Evolutionary conservation across 2,113 vertebrate genomes (phyloP).

Genomic region (Eolophus roseicapilla): DNA sequence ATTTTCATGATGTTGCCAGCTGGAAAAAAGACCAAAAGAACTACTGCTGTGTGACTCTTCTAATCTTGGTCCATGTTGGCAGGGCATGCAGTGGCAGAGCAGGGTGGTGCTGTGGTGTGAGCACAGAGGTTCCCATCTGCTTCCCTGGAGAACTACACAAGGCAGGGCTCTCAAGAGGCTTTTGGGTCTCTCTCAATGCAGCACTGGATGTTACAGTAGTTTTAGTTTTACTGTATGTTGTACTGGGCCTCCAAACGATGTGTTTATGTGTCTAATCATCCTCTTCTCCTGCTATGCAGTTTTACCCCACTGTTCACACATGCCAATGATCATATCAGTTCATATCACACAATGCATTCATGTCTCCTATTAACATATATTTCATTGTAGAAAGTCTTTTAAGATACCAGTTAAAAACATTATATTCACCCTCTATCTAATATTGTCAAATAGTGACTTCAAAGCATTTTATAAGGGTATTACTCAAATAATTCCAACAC

Average conservation of each 20-base stretch:
- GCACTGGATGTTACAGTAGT: rapidly evolving
- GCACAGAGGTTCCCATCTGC: rapidly evolving
- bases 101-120: too few species aligned
- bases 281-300: neutral
- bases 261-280: neutral
- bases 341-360: neutral
- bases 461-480: neutral
- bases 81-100: neutral
- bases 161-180: neutral
- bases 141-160: neutral
- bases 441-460: neutral
- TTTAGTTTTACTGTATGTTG: rapidly evolving
- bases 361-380: neutral
- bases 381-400: neutral
- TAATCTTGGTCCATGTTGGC: neutral
- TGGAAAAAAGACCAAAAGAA: neutral
- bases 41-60: neutral
- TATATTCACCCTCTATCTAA: neutral
- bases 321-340: neutral
- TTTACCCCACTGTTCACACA: neutral
- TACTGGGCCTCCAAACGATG: rapidly evolving
- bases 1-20: neutral
- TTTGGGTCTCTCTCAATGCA: neutral
- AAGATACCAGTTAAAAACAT: neutral
- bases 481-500: neutral